A percentile compares a stretch with the other conserved stretches of the same genome.
Conservation (phyloP, 2,888 invertebrate genomes). For the Cerceris ruficornis region DNA sequence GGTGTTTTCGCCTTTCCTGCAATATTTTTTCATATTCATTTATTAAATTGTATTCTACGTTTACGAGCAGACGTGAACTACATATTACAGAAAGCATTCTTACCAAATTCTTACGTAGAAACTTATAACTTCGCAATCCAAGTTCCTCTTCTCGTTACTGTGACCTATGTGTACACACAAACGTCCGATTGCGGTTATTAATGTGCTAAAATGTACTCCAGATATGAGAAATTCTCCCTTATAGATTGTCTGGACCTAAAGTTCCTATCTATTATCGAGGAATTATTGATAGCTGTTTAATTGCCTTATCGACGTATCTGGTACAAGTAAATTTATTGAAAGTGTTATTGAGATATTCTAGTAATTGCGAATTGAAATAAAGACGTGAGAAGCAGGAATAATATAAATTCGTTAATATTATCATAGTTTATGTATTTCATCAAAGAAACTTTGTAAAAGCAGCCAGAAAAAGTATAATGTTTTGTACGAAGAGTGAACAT, state of each 20-base stretch:
- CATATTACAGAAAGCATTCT: background rate
- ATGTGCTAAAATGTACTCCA: slow-evolving; percentile 6
- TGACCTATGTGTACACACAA: background rate
- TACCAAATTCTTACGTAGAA: background rate
- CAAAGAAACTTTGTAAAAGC: too few species aligned
- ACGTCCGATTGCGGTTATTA: slow-evolving; percentile 1
- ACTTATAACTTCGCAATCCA: background rate
- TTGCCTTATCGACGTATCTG: background rate
- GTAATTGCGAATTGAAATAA: background rate
- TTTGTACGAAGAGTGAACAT: too few species aligned
- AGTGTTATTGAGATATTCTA: background rate
- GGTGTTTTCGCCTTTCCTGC: background rate
- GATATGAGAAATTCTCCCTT: slow-evolving; percentile 13
- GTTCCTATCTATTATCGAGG: slow-evolving; percentile 18
- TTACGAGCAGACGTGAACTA: background rate
- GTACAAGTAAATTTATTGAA: slow-evolving; percentile 6
- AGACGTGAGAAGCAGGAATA: background rate
- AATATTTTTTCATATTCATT: background rate
- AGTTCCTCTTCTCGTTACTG: background rate
- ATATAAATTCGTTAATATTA: background rate
- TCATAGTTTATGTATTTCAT: background rate
- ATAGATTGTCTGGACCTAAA: background rate
- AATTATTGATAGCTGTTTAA: slow-evolving; percentile 10
- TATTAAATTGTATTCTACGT: background rate
- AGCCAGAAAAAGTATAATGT: too few species aligned